Conservation (phyloP, 2,888 invertebrate genomes). For the Nomada ruficornis region DNA sequence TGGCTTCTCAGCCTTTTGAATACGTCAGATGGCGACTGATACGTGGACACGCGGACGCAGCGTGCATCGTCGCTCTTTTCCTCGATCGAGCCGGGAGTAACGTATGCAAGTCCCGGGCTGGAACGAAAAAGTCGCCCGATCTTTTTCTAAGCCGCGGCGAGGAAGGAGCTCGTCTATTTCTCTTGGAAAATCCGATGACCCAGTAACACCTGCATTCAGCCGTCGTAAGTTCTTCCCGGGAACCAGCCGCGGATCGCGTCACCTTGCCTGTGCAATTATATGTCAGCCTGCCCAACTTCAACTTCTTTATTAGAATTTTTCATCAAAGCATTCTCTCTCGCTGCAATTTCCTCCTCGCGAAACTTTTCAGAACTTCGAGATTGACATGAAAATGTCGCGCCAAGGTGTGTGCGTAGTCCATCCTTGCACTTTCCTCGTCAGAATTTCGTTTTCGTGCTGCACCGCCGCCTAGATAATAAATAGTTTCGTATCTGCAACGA, state of each 20-base stretch:
- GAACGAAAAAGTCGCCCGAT: neutral
- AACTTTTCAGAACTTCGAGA: neutral
- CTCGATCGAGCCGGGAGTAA: neutral
- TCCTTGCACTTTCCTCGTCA: too few species aligned
- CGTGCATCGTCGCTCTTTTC: slow-evolving; percentile 18
- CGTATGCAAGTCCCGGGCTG: neutral
- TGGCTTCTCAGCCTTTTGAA: slow-evolving; percentile 60
- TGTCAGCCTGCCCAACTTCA: neutral
- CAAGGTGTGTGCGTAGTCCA: too few species aligned
- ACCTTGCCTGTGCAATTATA: slow-evolving; percentile 18
- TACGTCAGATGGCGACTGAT: slow-evolving; percentile 57
- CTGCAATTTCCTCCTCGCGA: neutral
- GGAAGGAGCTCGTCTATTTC: neutral
- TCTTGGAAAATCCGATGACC: slow-evolving; percentile 32
- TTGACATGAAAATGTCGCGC: too few species aligned
- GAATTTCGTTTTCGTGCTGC: too few species aligned
- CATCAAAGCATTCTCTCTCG: neutral
- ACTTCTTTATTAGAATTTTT: slow-evolving; percentile 10
- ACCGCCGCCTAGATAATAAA: too few species aligned
- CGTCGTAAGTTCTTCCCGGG: slow-evolving; percentile 15
- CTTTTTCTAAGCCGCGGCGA: neutral
- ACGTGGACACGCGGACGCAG: slow-evolving; percentile 43
- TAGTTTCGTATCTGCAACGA: too few species aligned
- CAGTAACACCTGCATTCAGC: slow-evolving; percentile 13
- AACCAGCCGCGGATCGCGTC: slow-evolving; percentile 6